A percentile compares a stretch with the other conserved stretches of the same genome.
phyloP scores from a whole-genome alignment of 2,113 vertebrate species.

The Gracilinanus agilis region DNA sequence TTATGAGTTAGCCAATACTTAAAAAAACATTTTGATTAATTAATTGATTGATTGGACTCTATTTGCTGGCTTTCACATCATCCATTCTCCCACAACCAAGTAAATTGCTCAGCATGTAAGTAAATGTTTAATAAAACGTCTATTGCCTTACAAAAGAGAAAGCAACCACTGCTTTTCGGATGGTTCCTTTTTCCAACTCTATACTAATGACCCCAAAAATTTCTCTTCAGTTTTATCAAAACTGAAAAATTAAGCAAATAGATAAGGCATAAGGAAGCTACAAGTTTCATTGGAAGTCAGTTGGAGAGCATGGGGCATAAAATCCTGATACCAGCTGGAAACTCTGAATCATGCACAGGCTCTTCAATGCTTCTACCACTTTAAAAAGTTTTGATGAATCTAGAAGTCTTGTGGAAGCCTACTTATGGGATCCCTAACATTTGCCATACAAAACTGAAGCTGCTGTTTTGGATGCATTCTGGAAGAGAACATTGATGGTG shows the following conservation, averaged over 20 bases:
- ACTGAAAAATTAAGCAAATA: background rate
- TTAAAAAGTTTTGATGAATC: conserved; percentile 20
- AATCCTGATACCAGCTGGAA: background rate
- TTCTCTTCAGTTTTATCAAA: background rate
- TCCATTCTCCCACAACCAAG: background rate
- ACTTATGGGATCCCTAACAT: conserved; percentile 63
- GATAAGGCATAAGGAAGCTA: background rate
- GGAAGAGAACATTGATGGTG: conserved; percentile 73
- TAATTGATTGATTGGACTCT: background rate
- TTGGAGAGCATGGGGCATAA: background rate
- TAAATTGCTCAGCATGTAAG: background rate
- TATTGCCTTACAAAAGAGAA: background rate
- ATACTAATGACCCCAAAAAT: background rate
- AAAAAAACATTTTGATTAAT: background rate
- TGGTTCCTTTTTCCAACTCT: background rate
- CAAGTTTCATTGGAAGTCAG: background rate
- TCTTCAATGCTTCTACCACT: background rate
- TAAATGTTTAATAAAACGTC: background rate
- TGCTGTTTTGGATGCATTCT: conserved; percentile 72
- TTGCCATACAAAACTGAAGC: conserved; percentile 63
- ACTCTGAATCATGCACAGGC: background rate
- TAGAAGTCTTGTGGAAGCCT: conserved; percentile 58
- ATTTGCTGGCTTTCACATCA: background rate
- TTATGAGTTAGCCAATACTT: background rate
- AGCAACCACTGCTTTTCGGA: background rate